Evolutionary conservation across 2,113 vertebrate species (phyloP).

Genomic region (Mesoclemmys tuberculata): DNA sequence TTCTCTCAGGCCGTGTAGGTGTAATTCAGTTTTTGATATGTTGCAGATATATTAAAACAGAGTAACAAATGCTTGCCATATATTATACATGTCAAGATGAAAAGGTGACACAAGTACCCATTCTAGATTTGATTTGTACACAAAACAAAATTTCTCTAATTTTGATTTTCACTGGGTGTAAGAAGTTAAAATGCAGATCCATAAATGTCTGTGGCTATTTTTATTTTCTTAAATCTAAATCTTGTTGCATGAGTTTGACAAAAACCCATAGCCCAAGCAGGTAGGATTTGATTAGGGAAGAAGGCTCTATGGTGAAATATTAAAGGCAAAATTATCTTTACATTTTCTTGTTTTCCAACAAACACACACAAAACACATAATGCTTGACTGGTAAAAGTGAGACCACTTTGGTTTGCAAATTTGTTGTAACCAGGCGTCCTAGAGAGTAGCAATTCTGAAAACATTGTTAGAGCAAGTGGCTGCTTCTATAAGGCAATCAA

Average conservation of each 20-base stretch:
- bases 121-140: not conserved
- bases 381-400: slow-evolving; percentile 4
- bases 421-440: slow-evolving; percentile 39
- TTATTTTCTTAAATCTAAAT: not conserved
- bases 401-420: slow-evolving; percentile 42
- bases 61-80: not conserved
- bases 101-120: not conserved
- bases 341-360: slow-evolving; percentile 24
- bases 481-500: slow-evolving; percentile 21
- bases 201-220: not conserved
- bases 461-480: not conserved
- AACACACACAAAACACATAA: slow-evolving; percentile 30
- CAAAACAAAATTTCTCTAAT: not conserved
- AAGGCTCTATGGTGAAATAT: not conserved
- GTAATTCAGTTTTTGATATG: not conserved
- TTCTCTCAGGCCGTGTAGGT: not conserved
- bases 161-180: not conserved
- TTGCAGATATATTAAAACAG: not conserved
- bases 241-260: not conserved
- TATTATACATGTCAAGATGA: not conserved
- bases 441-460: slow-evolving; percentile 15
- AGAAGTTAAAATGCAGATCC: not conserved
- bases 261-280: not conserved
- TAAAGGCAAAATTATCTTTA: slow-evolving; percentile 37
- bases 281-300: not conserved